A percentile compares a stretch with the other conserved stretches of the same genome.
Conservation (phyloP, 2,113 vertebrate species). For the Sigmodon hispidus region DNA sequence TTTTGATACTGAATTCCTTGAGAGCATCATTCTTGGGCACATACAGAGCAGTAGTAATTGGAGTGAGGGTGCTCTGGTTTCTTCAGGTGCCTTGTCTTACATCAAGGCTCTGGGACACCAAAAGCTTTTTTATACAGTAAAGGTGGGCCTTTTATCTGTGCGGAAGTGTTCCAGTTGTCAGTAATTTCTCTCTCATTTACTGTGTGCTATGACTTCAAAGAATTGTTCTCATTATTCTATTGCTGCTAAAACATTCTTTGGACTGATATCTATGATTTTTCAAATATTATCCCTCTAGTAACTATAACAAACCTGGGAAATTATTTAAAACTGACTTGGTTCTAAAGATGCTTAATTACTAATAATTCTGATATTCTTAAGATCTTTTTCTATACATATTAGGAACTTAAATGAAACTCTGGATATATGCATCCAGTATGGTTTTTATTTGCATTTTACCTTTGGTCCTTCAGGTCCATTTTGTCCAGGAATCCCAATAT, state of each 20-base stretch:
- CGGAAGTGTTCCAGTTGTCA: not conserved
- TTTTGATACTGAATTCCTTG: not conserved
- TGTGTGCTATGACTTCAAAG: not conserved
- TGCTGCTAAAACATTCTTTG: not conserved
- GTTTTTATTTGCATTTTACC: conserved; percentile 85
- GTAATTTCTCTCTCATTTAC: not conserved
- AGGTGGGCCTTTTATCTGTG: not conserved
- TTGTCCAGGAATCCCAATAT: conserved; percentile 95
- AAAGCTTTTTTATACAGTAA: not conserved
- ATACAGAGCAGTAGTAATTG: not conserved
- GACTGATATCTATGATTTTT: not conserved
- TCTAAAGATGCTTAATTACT: not conserved
- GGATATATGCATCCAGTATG: not conserved
- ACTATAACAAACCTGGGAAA: conserved; percentile 23
- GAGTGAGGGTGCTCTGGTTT: not conserved
- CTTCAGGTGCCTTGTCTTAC: not conserved
- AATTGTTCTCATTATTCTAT: not conserved
- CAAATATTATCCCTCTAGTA: not conserved
- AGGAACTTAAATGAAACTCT: not conserved
- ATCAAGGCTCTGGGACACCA: not conserved
- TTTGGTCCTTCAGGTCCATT: conserved; percentile 96
- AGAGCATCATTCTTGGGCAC: not conserved
- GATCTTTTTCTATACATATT: not conserved
- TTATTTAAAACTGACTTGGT: conserved; percentile 21
- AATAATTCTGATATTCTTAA: not conserved